These are phyloP conservation scores for Argyresthia albistria DNA, from an alignment of 2,888 invertebrate genomes.

Conservation along the genomic window DNA sequence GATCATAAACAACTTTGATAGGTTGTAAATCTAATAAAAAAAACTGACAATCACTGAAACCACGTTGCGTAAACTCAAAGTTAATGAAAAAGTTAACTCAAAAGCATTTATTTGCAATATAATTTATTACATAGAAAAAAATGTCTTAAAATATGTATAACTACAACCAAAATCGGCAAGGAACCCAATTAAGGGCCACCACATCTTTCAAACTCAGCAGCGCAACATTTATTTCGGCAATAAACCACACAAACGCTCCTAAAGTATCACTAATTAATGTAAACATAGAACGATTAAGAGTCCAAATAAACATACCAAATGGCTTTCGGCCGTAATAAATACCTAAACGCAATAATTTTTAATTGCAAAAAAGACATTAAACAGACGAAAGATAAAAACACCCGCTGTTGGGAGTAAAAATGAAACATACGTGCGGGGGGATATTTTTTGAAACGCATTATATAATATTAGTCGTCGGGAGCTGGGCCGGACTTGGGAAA, in stretches of 20 bases:
- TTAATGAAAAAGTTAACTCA: too few species aligned
- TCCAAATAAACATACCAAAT: constrained; percentile 59
- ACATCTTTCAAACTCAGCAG: too few species aligned
- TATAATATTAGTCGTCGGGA: constrained; percentile 44
- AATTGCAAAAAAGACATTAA: constrained; percentile 65
- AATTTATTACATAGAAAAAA: too few species aligned
- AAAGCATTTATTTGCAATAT: too few species aligned
- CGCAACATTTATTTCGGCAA: constrained; percentile 36
- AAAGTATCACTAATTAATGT: constrained; percentile 71
- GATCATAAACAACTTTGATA: neutral
- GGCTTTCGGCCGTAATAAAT: constrained; percentile 59
- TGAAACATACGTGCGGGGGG: constrained; percentile 15
- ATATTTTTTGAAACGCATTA: constrained; percentile 41
- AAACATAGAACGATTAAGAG: constrained; percentile 66
- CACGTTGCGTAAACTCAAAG: too few species aligned
- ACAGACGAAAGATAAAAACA: constrained; percentile 51
- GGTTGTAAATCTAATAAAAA: neutral
- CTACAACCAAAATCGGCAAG: too few species aligned
- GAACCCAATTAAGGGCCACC: too few species aligned
- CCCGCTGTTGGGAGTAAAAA: constrained; percentile 54
- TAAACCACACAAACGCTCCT: constrained; percentile 56
- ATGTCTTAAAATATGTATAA: too few species aligned
- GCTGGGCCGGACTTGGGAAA: constrained; percentile 46
- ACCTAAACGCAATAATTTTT: constrained; percentile 58
- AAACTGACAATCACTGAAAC: neutral